A percentile compares a stretch with the other conserved stretches of the same genome.
These are phyloP conservation scores for Latrodectus elegans DNA, from an alignment of 2,888 invertebrate genomes.

Conservation along the genomic window DNA sequence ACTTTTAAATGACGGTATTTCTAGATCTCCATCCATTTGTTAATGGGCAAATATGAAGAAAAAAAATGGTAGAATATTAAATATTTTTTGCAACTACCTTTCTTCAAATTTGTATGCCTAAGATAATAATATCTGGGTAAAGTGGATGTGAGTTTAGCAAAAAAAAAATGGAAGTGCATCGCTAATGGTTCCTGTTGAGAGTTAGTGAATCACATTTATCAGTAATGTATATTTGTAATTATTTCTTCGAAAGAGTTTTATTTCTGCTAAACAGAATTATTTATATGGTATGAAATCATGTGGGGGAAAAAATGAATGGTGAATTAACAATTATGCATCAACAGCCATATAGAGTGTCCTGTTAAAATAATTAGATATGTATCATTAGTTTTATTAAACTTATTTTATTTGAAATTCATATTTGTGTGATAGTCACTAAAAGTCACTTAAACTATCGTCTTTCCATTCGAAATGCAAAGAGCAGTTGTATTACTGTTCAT, in stretches of 20 bases:
- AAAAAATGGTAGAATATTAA: conserved; percentile 11
- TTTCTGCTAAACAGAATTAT: conserved; percentile 24
- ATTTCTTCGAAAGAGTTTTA: conserved; percentile 33
- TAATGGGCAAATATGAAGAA: background rate
- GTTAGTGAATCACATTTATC: background rate
- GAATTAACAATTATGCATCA: conserved; percentile 1
- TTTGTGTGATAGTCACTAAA: conserved; percentile 45
- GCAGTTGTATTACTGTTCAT: conserved; percentile 17
- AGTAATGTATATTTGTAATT: conserved; percentile 42
- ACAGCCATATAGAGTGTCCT: conserved; percentile 13
- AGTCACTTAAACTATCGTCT: conserved; percentile 44
- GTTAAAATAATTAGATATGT: conserved; percentile 31
- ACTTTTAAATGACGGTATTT: background rate
- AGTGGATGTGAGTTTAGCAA: background rate
- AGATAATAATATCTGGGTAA: background rate
- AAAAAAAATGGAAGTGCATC: background rate
- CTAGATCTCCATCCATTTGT: background rate
- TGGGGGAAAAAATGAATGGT: conserved; percentile 2
- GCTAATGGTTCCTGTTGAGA: conserved; percentile 51
- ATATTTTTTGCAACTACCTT: conserved; percentile 34
- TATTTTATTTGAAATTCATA: conserved; percentile 27
- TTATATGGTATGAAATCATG: background rate
- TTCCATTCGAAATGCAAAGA: conserved; percentile 15
- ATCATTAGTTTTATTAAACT: conserved; percentile 33
- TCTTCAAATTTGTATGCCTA: background rate